Evolutionary conservation across 2,113 vertebrate species (phyloP), one percentile per base, ranked within the genome.

Genomic region (Seriola rivoliana): DNA sequence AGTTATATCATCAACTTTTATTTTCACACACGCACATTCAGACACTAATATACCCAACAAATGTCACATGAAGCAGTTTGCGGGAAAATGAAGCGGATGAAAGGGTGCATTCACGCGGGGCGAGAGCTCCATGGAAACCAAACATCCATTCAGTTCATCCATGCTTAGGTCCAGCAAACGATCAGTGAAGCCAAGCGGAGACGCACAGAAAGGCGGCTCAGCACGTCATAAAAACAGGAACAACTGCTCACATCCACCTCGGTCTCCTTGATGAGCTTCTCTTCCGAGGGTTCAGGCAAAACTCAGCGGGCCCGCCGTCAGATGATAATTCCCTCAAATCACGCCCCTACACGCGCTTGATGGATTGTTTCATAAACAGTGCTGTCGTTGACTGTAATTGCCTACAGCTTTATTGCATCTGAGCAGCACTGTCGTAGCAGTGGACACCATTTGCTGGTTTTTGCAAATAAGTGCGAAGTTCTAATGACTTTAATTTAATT

Each of bases 301-400:
- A 12, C 88, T 88, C 86, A n/a, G 54, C 46, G 60, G 81, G 81
- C 59, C 57, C 44, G 4, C 69, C 16, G 54, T 78, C 67, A 52
- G 78, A 85, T 77, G 77, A 89, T 89, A 71, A 93, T 81, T 83
- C 66, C 42, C 78, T 82, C 23, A 83, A 91, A 90, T 86, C 48
- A 88, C 38, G 25, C 79, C 72, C 52, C 71, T 83, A 74, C 69
- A 88, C 0, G 21, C 75, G 69, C 85, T 82, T 91, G 80, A 87
- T 86, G 71, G 82, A 88, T 85, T 48, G 75, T 86, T 91, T 90
- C 81, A 84, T 90, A 81, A 89, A 74, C 85, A 72, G 42, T 29
- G 34, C 58, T 44, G 73, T 62, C 55, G 42, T 71, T 68, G 29
- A 52, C 75, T 70, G 52, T 88, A 81, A 83, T 79, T 91, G 80